A percentile compares a stretch with the other conserved stretches of the same genome.
These are phyloP conservation scores for Xerus inauris DNA, from an alignment of 2,113 vertebrate genomes.

Conservation along the genomic window DNA sequence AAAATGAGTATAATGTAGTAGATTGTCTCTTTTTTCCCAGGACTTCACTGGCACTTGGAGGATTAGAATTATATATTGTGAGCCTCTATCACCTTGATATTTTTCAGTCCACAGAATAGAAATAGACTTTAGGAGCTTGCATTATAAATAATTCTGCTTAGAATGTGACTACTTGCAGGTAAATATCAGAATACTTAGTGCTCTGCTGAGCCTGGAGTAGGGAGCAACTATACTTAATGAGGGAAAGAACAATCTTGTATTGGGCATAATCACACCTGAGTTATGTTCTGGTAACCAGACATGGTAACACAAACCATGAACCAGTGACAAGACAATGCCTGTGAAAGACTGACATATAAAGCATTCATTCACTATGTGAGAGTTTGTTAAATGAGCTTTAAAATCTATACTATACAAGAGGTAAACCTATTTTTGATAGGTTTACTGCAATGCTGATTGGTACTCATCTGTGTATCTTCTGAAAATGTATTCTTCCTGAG, in stretches of 20 bases:
- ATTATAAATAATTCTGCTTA: slow-evolving; percentile 49
- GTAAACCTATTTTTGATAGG: slow-evolving; percentile 59
- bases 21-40: not conserved
- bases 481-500: slow-evolving; percentile 46
- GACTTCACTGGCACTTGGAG: not conserved
- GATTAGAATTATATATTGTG: slow-evolving; percentile 48
- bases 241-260: not conserved
- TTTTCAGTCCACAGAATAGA: slow-evolving; percentile 48
- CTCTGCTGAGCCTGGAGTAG: slow-evolving; percentile 3
- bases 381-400: slow-evolving; percentile 42
- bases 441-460: slow-evolving; percentile 52
- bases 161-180: slow-evolving; percentile 7
- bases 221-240: not conserved
- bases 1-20: slow-evolving; percentile 15
- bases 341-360: not conserved
- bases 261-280: not conserved
- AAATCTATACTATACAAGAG: not conserved
- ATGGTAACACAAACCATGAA: not conserved
- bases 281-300: slow-evolving; percentile 33
- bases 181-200: slow-evolving; percentile 1
- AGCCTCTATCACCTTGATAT: not conserved
- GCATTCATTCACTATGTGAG: not conserved
- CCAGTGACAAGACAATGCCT: not conserved
- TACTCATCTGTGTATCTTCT: slow-evolving; percentile 33
- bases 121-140: slow-evolving; percentile 29